A percentile compares a stretch with the other conserved stretches of the same genome.
These are phyloP conservation scores for Sminthurinus aureus DNA, from an alignment of 2,888 invertebrate genomes.

Conservation along the genomic window DNA sequence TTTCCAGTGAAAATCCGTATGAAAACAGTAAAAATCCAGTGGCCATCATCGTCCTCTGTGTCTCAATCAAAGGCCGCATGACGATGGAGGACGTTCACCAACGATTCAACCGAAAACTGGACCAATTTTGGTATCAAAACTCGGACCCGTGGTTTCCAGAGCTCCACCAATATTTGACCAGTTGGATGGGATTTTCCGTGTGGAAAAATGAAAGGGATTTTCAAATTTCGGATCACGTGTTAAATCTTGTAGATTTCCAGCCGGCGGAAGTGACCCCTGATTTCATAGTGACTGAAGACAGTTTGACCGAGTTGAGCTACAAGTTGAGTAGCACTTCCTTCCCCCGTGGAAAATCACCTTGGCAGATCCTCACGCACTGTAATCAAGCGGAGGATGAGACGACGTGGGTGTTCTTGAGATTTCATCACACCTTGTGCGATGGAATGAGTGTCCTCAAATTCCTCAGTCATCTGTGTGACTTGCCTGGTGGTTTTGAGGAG, in stretches of 20 bases:
- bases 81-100: not conserved
- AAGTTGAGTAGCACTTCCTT: too few species aligned
- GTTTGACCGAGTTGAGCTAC: too few species aligned
- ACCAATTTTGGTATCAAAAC: not conserved
- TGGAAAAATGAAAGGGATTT: constrained; percentile 5
- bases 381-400: not conserved
- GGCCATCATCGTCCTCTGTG: not conserved
- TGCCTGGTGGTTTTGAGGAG: not conserved
- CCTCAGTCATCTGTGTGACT: constrained; percentile 2
- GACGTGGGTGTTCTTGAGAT: not conserved
- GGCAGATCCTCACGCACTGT: too few species aligned
- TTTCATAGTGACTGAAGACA: too few species aligned
- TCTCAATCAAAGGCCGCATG: not conserved
- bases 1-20: not conserved
- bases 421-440: constrained; percentile 22
- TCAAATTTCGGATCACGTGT: not conserved
- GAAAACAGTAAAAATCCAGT: not conserved
- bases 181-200: not conserved
- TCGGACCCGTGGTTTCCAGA: not conserved
- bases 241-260: not conserved
- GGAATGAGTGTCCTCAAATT: not conserved
- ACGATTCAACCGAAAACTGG: not conserved
- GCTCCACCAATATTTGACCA: not conserved
- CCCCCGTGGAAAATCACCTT: too few species aligned
- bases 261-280: too few species aligned